These are phyloP conservation scores for Caenorhabditis doughertyi DNA, from an alignment of 2,888 invertebrate genomes.

Conservation along the genomic window DNA sequence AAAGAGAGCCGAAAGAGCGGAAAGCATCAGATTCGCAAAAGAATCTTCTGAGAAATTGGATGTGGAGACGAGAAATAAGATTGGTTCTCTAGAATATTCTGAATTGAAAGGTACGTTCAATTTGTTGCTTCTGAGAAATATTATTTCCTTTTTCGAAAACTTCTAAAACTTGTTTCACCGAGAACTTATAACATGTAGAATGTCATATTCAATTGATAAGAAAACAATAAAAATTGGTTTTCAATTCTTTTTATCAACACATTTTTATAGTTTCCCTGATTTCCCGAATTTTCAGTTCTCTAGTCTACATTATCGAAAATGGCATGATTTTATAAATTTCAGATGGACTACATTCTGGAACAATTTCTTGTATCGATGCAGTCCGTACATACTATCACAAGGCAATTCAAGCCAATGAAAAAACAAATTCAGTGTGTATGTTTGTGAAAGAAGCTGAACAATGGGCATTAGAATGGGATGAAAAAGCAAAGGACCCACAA, in stretches of 20 bases:
- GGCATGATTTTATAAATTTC: slow-evolving; percentile 50
- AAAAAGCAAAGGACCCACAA: slow-evolving; percentile 63
- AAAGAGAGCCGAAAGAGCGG: slow-evolving; percentile 66
- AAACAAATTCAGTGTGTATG: slow-evolving; percentile 76
- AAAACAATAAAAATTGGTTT: slow-evolving; percentile 17
- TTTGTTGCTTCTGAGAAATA: no score
- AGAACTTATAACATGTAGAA: neutral
- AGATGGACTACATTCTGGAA: slow-evolving; percentile 72
- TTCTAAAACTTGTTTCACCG: neutral
- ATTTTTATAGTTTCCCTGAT: neutral
- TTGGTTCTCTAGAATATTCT: slow-evolving; percentile 63
- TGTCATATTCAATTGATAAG: slow-evolving; percentile 17
- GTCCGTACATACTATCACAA: slow-evolving; percentile 71
- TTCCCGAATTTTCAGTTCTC: slow-evolving; percentile 2
- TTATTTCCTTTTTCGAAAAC: neutral
- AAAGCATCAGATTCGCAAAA: slow-evolving; percentile 67
- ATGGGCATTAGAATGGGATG: slow-evolving; percentile 75
- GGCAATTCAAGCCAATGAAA: slow-evolving; percentile 73
- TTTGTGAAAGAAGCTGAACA: slow-evolving; percentile 76
- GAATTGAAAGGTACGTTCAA: slow-evolving; percentile 69
- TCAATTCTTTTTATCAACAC: slow-evolving; percentile 11
- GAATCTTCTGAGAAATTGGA: slow-evolving; percentile 58
- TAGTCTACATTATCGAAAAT: slow-evolving; percentile 4
- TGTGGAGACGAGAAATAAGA: slow-evolving; percentile 57
- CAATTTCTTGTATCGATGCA: slow-evolving; percentile 69